phyloP scores from a whole-genome alignment of 2,888 invertebrate species.

The Rotaria magnacalcarata region DNA sequence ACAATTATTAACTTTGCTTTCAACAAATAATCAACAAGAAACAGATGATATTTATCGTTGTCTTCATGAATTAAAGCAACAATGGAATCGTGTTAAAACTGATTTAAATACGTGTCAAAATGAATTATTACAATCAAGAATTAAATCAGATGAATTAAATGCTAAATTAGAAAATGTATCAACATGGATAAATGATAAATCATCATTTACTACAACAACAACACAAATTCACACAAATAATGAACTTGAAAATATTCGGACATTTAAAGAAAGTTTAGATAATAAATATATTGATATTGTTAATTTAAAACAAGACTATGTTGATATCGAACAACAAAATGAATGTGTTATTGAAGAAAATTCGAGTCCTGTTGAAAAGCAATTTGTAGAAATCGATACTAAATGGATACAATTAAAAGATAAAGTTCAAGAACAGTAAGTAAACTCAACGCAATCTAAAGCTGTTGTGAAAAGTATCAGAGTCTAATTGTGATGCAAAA shows the following conservation, averaged over 20 bases:
- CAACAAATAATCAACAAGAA: not conserved
- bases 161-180: slow-evolving; percentile 28
- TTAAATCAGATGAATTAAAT: not conserved
- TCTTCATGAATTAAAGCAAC: not conserved
- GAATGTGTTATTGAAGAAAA: not conserved
- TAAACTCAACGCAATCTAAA: no score
- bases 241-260: not conserved
- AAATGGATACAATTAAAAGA: slow-evolving; percentile 23
- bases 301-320: slow-evolving; percentile 3
- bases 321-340: not conserved
- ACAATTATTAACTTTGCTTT: not conserved
- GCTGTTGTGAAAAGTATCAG: no score
- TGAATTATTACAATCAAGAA: not conserved
- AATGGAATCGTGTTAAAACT: not conserved
- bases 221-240: not conserved
- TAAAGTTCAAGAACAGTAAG: slow-evolving; percentile 14
- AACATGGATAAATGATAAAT: not conserved
- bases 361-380: not conserved
- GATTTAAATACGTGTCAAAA: not conserved
- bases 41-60: not conserved
- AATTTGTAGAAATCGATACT: not conserved
- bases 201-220: not conserved
- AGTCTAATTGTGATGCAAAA: no score
- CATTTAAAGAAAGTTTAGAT: slow-evolving; percentile 6
- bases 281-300: slow-evolving; percentile 29